A percentile compares a stretch with the other conserved stretches of the same genome.
Evolutionary conservation across 2,888 invertebrate species (phyloP).

Genomic region (Mythimna loreyi): DNA sequence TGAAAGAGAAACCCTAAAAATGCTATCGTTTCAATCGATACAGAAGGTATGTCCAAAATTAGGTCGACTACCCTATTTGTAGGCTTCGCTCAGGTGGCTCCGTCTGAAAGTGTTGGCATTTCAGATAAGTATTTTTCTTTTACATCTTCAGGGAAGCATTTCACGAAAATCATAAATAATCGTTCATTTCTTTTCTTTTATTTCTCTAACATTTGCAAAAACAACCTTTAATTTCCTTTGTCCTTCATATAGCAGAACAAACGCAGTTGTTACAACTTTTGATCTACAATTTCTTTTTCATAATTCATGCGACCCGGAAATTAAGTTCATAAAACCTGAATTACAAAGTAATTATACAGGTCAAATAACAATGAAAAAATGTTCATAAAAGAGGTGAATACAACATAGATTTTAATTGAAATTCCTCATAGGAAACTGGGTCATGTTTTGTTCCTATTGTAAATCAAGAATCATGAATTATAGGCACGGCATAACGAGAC

Average conservation of each 20-base stretch:
- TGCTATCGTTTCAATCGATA: slow-evolving; percentile 35
- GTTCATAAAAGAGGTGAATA: slow-evolving; percentile 26
- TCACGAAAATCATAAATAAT: not conserved
- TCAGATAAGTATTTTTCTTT: slow-evolving; percentile 30
- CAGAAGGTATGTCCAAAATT: slow-evolving; percentile 35
- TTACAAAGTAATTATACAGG: slow-evolving; percentile 27
- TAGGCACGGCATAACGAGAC: slow-evolving; percentile 7
- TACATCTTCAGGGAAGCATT: slow-evolving; percentile 6
- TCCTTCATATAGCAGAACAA: slow-evolving; percentile 3
- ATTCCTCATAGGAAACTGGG: slow-evolving; percentile 30
- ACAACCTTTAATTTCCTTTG: slow-evolving; percentile 10
- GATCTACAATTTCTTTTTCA: slow-evolving; percentile 3
- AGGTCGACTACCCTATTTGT: slow-evolving; percentile 51
- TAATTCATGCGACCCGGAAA: slow-evolving; percentile 41
- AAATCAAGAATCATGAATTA: slow-evolving; percentile 41
- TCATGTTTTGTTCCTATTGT: slow-evolving; percentile 49
- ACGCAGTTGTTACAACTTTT: slow-evolving; percentile 12
- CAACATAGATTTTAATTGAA: slow-evolving; percentile 32
- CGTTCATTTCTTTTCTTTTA: not conserved
- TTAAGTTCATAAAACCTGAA: slow-evolving; percentile 29
- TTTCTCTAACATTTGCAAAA: not conserved
- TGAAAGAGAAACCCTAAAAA: slow-evolving; percentile 35
- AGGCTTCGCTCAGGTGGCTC: slow-evolving; percentile 32
- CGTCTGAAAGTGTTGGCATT: slow-evolving; percentile 35
- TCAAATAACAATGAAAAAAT: slow-evolving; percentile 35